phyloP scores from a whole-genome alignment of 2,113 vertebrate genomes.

The Leptosomus discolor region DNA sequence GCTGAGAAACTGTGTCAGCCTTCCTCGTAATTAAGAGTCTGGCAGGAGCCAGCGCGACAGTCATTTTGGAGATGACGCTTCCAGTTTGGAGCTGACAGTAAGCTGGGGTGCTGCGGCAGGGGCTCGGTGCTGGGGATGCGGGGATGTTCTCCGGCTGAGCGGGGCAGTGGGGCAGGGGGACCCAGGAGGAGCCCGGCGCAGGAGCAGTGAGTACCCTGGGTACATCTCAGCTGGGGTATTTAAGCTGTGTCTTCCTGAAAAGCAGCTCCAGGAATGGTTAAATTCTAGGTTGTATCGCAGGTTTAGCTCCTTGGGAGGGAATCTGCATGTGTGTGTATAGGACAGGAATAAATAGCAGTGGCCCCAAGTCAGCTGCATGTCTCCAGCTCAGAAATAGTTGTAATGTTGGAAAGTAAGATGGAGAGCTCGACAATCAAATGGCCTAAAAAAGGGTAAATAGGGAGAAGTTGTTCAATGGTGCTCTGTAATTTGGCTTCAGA shows the following conservation, averaged over 20 bases:
- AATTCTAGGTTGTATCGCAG: not conserved
- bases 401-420: not conserved
- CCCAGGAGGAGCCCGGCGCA: not conserved
- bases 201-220: slow-evolving; percentile 19
- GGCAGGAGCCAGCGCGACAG: slow-evolving; percentile 16
- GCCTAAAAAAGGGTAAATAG: not conserved
- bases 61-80: slow-evolving; percentile 34
- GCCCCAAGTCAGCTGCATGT: rapidly evolving
- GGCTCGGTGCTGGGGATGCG: not conserved
- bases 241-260: not conserved
- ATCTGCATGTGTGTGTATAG: not conserved
- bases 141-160: not conserved
- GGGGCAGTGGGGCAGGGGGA: not conserved
- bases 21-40: slow-evolving; percentile 31
- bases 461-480: not conserved
- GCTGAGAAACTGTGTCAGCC: slow-evolving; percentile 51
- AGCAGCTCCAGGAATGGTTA: not conserved
- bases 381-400: not conserved
- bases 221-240: not conserved
- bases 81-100: slow-evolving; percentile 2
- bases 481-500: not conserved
- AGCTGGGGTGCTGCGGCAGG: not conserved
- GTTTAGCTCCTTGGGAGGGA: not conserved
- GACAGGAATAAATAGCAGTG: not conserved
- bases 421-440: not conserved